Evolutionary conservation across 2,113 vertebrate species (phyloP), one percentile per base, ranked within the genome.

Genomic region (Panthera uncia): DNA sequence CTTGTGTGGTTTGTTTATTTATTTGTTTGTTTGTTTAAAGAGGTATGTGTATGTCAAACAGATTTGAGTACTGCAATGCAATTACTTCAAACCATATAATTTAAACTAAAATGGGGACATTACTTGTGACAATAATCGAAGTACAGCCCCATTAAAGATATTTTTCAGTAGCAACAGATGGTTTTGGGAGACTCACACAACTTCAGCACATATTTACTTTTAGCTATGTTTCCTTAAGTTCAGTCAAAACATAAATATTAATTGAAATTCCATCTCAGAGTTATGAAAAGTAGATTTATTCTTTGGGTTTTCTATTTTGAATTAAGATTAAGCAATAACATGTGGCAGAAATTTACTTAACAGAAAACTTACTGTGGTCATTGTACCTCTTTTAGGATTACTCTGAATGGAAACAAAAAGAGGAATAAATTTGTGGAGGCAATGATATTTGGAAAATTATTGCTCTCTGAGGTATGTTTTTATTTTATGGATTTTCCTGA

Each of bases 211-310:
- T 73, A 27, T 52, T 97, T 84, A 79, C 66, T 91, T 94, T 38
- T 55, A 85, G 11, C 61, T 48, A 48, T 31, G 21, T 91, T 93
- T 91, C 4, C 74, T 91, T 93, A 89, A 96, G 89, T 89, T 89
- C 23, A 68, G 15, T 79, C 10, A 73, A 66, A 94, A 86, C 61
- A 41, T 88, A 41, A 94, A 91, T 91, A n/a, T 91, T 87, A 57
- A n/a, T 57, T 83, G 41, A 91, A 91, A 96, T 87, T 65, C 52
- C 55, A 57, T 68, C 11, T 41, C 61, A 83, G n/a, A 38, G 14
- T 41, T 91, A 68, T 13, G 25, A 82, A 83, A 82, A 18, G 38
- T 31, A 89, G 45, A 15, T 55, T 95, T 95, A 29, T 73, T 85
- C 18, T 41, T 79, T 86, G 80, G 50, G 10, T 10, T 81, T 61